Percentiles rank a stretch among this genome's conserved stretches.
Evolutionary conservation across 2,797 vertebrate genomes (phyloP).

Genomic region (Sebastes aleutianus): DNA sequence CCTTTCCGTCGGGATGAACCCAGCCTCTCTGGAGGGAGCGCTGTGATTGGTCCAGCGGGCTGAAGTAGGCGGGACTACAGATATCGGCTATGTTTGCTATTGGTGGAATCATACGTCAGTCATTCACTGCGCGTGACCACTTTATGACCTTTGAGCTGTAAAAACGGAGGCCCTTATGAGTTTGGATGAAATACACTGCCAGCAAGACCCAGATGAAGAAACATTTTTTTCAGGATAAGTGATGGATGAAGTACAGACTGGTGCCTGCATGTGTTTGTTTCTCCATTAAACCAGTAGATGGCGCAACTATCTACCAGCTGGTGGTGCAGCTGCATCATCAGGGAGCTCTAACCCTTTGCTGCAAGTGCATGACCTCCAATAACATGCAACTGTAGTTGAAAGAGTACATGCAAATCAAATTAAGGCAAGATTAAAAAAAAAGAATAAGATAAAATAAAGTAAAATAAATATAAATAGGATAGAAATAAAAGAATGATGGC

Average conservation of each 20-base stretch:
- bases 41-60: constrained; percentile 63
- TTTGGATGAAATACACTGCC: not conserved
- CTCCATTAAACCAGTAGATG: constrained; percentile 56
- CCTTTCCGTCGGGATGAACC: constrained; percentile 71
- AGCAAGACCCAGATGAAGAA: not conserved
- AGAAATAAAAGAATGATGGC: no score
- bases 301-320: constrained; percentile 30
- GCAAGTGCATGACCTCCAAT: not conserved
- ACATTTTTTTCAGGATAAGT: not conserved
- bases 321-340: not conserved
- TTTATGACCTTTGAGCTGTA: not conserved
- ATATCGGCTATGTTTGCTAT: constrained; percentile 29
- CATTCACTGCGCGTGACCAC: not conserved
- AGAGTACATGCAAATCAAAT: no score
- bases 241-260: not conserved
- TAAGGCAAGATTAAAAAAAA: no score
- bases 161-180: not conserved
- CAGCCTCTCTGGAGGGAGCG: not conserved
- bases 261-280: not conserved
- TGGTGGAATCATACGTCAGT: constrained; percentile 42
- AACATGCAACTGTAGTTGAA: not conserved
- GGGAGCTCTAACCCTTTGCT: not conserved
- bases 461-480: no score
- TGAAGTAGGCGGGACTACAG: constrained; percentile 23
- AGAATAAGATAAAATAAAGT: no score